Percentiles rank a stretch among this genome's conserved stretches.
These are phyloP conservation scores for Xiphorhynchus erythropygius DNA, from an alignment of 2,797 vertebrate species.

Conservation along the genomic window DNA sequence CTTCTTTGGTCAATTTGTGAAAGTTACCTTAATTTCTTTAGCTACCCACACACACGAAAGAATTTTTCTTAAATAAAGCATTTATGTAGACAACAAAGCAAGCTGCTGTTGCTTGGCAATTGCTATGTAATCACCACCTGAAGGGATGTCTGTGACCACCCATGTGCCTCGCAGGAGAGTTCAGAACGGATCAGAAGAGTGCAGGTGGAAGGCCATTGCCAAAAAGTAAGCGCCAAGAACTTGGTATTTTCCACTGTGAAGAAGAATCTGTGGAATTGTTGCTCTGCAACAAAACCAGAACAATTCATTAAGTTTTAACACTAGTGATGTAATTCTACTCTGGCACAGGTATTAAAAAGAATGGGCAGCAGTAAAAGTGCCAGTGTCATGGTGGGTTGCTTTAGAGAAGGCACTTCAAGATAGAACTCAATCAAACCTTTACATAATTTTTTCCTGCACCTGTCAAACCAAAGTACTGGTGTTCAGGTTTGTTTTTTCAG, in stretches of 20 bases:
- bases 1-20: neutral
- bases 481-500: neutral
- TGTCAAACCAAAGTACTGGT: neutral
- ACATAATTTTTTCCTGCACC: neutral
- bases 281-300: constrained; percentile 42
- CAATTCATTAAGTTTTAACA: neutral
- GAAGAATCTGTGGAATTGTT: constrained; percentile 30
- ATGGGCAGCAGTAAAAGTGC: neutral
- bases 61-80: neutral
- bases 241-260: constrained; percentile 87
- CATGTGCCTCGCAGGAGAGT: neutral
- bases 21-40: neutral
- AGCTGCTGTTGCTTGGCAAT: neutral
- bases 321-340: neutral
- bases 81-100: neutral
- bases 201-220: constrained; percentile 91
- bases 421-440: neutral
- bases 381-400: neutral
- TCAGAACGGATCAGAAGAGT: constrained; percentile 81
- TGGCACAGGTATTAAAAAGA: neutral
- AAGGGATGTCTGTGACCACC: neutral
- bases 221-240: constrained; percentile 93
- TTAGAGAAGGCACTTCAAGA: neutral
- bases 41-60: neutral
- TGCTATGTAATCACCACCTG: neutral